Base-by-base conservation (phyloP, 1,140 invertebrate species). In the Arion vulgaris region DNA sequence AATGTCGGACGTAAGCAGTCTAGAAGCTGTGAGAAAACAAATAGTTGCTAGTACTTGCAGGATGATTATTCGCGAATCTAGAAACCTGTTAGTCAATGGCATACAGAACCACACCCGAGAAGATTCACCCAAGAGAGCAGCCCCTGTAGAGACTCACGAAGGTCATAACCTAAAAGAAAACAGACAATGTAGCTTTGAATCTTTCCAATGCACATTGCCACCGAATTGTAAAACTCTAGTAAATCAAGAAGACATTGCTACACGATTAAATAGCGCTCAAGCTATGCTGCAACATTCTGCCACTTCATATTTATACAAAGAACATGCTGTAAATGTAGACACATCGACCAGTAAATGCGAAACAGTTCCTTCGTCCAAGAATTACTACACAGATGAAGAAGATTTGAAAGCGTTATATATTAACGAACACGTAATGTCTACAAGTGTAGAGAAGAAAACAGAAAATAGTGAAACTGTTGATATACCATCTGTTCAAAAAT, bases 21-120 rank as follows among this genome's bases (percentile, higher is more conserved):
- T 75, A 11, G 45, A 75, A 28, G 39, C 73, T 51, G 28, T 75
- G 19, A 75, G 73, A 36, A 75, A 51, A 34, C 5, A 51, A 4
- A 49, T 49, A 17, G 73, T 75, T 26, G 73, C 73, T 0, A 45
- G 28, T 26, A 75, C 73, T 0, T 75, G 73, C 32, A 15, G 41
- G 28, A 45, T 45, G 73, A 75, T 75, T 34, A 75, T 75, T 26
- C 73, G 45, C 17, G 73, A 75, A 34, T 45, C 73, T 34, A 7
- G 41, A n/a, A 75, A 72, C 38, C 71, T 72, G 1, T 4, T 72
- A 1, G 71, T 41, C 71, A 72, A n/a, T 28, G 41, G 32, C 32
- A n/a, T 32, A 32, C 62, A 66, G 19, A 66, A 34, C 4, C 62
- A 32, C n/a, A 66, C 62, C 11, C n/a, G 62, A 66, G 62, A 66